These are phyloP conservation scores for Mythimna lalbum DNA, from an alignment of 2,888 invertebrate genomes.

Conservation along the genomic window DNA sequence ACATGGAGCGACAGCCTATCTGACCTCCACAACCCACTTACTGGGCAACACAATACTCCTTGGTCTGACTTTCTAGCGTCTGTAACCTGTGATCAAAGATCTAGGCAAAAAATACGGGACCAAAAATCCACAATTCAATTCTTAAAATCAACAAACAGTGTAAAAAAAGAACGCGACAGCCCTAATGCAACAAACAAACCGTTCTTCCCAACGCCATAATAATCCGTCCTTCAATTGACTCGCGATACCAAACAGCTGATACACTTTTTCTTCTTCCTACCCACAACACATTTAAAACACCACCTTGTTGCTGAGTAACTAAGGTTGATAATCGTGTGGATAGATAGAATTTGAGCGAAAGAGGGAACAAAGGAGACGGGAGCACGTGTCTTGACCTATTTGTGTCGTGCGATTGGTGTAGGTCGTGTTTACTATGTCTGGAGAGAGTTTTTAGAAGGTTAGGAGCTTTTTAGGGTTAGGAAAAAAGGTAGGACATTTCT, in stretches of 20 bases:
- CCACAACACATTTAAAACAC: conserved; percentile 31
- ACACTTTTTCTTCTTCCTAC: conserved; percentile 64
- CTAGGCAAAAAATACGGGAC: background rate
- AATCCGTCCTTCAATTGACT: conserved; percentile 66
- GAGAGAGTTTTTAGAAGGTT: conserved; percentile 58
- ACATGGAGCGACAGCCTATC: too few relatives aligned
- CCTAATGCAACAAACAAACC: conserved; percentile 49
- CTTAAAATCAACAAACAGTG: conserved; percentile 3
- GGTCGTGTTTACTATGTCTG: conserved; percentile 72
- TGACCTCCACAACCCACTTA: too few relatives aligned
- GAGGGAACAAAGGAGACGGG: conserved; percentile 70
- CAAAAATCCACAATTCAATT: background rate
- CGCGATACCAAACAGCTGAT: conserved; percentile 67
- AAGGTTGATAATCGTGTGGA: conserved; percentile 54
- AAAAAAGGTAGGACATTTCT: conserved; percentile 7
- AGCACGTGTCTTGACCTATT: conserved; percentile 80
- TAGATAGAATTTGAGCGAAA: conserved; percentile 60
- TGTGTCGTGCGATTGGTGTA: conserved; percentile 77
- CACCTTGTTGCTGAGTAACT: conserved; percentile 15
- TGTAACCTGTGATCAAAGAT: too few relatives aligned
- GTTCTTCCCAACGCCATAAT: conserved; percentile 53
- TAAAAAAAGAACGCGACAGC: conserved; percentile 34
- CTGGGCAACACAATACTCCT: too few relatives aligned
- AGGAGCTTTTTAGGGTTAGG: conserved; percentile 38
- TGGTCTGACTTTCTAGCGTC: too few relatives aligned